Conservation (phyloP, 1,140 invertebrate species). For the Macrobrachium nipponense region DNA sequence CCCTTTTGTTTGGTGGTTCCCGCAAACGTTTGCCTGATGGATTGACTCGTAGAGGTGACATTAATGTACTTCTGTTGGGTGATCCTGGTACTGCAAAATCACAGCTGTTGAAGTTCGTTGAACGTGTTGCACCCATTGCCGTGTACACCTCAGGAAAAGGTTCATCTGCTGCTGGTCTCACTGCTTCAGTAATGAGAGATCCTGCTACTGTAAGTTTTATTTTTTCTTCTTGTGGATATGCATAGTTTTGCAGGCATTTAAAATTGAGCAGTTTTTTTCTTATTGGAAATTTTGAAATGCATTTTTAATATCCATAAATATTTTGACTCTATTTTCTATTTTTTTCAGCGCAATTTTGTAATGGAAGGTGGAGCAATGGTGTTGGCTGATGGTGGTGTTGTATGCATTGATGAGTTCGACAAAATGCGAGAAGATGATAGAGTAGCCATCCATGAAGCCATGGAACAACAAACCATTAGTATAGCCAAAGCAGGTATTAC, state of each 20-base stretch:
- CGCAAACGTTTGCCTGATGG: constrained; percentile 94
- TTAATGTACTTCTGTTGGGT: constrained; percentile 95
- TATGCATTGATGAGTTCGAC: constrained; percentile 99
- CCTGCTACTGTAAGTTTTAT: constrained; percentile 80
- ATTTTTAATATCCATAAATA: not conserved
- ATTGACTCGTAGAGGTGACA: constrained; percentile 93
- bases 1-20: constrained; percentile 91
- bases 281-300: not conserved
- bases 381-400: constrained; percentile 97
- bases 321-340: constrained; percentile 41
- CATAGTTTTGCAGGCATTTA: not conserved
- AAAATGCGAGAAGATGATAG: constrained; percentile 99
- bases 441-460: constrained; percentile 99
- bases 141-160: constrained; percentile 99
- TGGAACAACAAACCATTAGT: constrained; percentile 99
- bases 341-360: constrained; percentile 90
- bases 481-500: constrained; percentile 99
- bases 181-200: constrained; percentile 96
- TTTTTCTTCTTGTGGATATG: not conserved
- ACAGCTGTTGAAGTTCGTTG: constrained; percentile 97
- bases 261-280: not conserved
- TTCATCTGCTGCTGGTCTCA: constrained; percentile 97
- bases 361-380: constrained; percentile 99
- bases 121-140: constrained; percentile 93
- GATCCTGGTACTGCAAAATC: constrained; percentile 99